Evolutionary conservation across 2,113 vertebrate species (phyloP).

Genomic region (zebrafish (Danio rerio)): GRCz12tu NC_133181.1:50554501-50555000

Average conservation of each 20-base stretch:
- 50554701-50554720: background rate
- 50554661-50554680: background rate
- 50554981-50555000: no score
- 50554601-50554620: background rate
- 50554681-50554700: background rate
- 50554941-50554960: no score
- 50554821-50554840: background rate
- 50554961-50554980: no score
- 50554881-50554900: no score
- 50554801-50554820: no score
- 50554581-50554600: background rate
- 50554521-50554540: conserved; percentile 27
- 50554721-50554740: background rate
- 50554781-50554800: background rate
- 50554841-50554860: background rate
- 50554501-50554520: conserved; percentile 37
- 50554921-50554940: no score
- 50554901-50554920: no score
- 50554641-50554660: conserved; percentile 8
- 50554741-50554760: background rate
- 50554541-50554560: conserved; percentile 33
- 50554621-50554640: background rate
- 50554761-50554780: background rate
- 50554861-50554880: background rate
- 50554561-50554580: conserved; percentile 47